Base-by-base conservation (phyloP, 2,888 invertebrate genomes). In the Orgyia antiqua region DNA sequence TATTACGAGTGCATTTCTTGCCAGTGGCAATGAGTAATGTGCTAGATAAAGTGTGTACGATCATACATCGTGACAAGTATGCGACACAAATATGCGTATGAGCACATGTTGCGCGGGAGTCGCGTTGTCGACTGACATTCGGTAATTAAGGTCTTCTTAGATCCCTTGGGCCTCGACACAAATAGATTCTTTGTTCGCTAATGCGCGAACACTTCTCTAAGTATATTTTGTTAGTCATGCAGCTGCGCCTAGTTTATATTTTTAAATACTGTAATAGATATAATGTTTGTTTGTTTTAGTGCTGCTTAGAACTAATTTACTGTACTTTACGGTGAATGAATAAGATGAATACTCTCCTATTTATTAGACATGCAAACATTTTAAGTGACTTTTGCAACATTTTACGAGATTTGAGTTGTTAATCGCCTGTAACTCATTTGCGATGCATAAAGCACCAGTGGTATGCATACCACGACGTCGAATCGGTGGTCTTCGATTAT, bases 141-240 rank as follows among this genome's bases (percentile, higher is more conserved):
- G 37, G 62, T 68, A 68, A 69, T 69, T 68, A 69, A 60, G 67
- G 64, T 55, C 57, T 6, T 15, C 15, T 46, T 37, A 41, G 53
- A 54, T 67, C 66, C 66, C 66, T 59, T 52, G 62, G 62, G 64
- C 44, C 37, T 42, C 49, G 54, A 58, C 63, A 45, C 47, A 67
- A 67, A 68, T 68, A 68, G 59, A 58, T 52, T 53, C 53, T 62
- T 61, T 58, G 61, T 59, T 56, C 55, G 40, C 51, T 45, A 41
- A 51, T 51, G 48, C 34, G 52, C 36, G 42, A 46, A 47, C 31
- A 47, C 33, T 37, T 40, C 27, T 34, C 27, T 28, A 37, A 37
- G 39, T 42, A 36, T 39, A 29, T 40, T 47, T 42, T 36, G 28
- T 45, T 23, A 24, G 44, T 36, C 23, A 30, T 37, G 21, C 10